Base-by-base conservation (phyloP, 2,797 vertebrate genomes). In the Hyperoplus immaculatus region DNA sequence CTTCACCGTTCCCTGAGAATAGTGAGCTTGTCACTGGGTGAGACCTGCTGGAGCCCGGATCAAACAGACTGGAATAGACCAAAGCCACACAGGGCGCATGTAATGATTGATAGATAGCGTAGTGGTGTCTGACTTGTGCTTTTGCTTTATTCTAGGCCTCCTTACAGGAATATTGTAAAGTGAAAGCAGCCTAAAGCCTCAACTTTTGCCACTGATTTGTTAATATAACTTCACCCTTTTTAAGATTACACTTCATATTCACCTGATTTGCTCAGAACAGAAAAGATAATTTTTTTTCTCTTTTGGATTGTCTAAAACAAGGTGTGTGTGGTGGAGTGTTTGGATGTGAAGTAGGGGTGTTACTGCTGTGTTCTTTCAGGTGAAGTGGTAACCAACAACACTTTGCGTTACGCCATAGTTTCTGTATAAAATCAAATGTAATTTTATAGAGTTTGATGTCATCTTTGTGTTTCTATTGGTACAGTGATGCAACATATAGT, bases 61-160 rank as follows among this genome's bases (percentile, higher is more conserved):
- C 87, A 88, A 90, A 90, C 80, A 47, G 72, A 77, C 75, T 83
- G 82, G 85, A 88, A 83, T 85, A 89, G 91, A 87, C 87, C 86
- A 89, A 85, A 89, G 86, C 85, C 75, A 82, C 71, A 50, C 64
- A 53, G 75, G 49, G 50, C 1, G 12, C 50, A 64, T 16, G 66
- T 53, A 58, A 59, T 82, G 91, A 91, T 86, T 89, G 88, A 91
- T 82, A 55, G 89, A 79, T 81, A 55, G 73, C 72, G 77, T 72
- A 80, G 81, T 49, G 75, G 66, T 60, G 77, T 83, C 75, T 73
- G 87, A 84, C 83, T 75, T 66, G 47, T 81, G 72, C 77, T 55
- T 61, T 55, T 1, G 1, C 64, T 87, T 76, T 64, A 72, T 75
- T 66, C 77, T 58, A 46, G 78, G 73, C 71, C 69, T 87, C 50